Base-by-base conservation (phyloP, 1,140 invertebrate species). In the Drosophila ficusphila region DNA sequence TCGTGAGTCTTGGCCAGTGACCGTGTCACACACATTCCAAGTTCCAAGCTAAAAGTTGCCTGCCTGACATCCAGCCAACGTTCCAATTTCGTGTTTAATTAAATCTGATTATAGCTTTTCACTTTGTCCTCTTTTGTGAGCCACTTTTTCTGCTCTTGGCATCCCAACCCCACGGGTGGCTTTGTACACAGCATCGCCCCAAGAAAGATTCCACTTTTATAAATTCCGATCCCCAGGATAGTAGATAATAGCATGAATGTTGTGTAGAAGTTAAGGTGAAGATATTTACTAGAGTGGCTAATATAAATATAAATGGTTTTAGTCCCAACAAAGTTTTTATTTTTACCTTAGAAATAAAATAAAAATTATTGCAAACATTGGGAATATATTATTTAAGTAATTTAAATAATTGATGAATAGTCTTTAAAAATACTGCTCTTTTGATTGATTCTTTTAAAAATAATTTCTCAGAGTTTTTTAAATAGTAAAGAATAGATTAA, bases 81-180 rank as follows among this genome's bases (percentile, higher is more conserved):
- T 57, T 81, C 82, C 77, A 88, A 86, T 86, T 86, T 88, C 73
- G 73, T 72, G 73, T 88, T 86, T 86, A 86, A 86, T 86, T 86
- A 86, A 86, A 88, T 86, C 79, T 81, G 78, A 86, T 86, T 88
- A 88, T 88, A 77, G 82, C 79, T 88, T 88, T 88, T 49, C 76
- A 57, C 75, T 62, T 76, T 77, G 64, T 60, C 56, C 53, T 47
- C 60, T 51, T 53, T 73, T 49, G 31, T 51, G 41, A 38, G 25
- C 7, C 38, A 23, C 51, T 74, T 38, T 52, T 52, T 61, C 64
- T 67, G 64, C 21, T 21, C 29, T 8, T 67, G 64, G 64, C 64
- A 67, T 42, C 36, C 67, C n/a, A n/a, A n/a, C 27, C 46, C 61
- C 60, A 42, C 9, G 60, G 21, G 44, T 49, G 56, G 44, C 74